phyloP scores from a whole-genome alignment of 2,888 invertebrate species.

The Merodon equestris region DNA sequence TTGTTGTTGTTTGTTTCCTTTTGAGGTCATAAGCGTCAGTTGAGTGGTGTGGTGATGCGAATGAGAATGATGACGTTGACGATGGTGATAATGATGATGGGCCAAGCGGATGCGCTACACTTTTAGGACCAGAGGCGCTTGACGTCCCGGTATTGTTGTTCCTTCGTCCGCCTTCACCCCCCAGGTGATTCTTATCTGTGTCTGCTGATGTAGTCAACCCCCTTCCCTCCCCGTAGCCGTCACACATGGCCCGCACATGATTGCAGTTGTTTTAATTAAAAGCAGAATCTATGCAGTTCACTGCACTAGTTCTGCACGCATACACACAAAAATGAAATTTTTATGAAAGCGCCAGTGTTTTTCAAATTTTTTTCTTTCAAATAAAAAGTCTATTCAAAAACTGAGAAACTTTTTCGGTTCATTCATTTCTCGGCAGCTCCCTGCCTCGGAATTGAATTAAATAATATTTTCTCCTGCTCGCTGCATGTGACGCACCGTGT shows the following conservation, averaged over 20 bases:
- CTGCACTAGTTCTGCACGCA: conserved; percentile 27
- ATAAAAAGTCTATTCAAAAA: no score
- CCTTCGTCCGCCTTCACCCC: conserved; percentile 8
- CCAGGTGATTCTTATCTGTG: conserved; percentile 29
- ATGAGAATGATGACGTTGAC: no score
- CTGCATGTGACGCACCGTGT: conserved; percentile 32
- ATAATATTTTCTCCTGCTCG: not conserved
- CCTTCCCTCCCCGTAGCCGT: not conserved
- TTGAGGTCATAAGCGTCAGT: conserved; percentile 47
- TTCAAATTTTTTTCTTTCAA: no score
- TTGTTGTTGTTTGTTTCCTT: conserved; percentile 6
- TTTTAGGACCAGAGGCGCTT: conserved; percentile 40
- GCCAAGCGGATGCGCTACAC: conserved; percentile 22
- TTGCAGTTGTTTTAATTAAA: conserved; percentile 59
- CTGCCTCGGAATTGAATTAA: conserved; percentile 31
- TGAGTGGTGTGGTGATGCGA: not conserved
- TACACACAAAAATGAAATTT: not conserved
- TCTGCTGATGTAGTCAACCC: conserved; percentile 43
- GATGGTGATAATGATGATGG: conserved; percentile 18
- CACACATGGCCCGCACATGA: conserved; percentile 1
- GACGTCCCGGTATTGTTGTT: conserved; percentile 24
- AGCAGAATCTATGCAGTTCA: conserved; percentile 50
- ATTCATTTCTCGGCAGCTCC: conserved; percentile 27
- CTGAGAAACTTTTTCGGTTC: conserved; percentile 24
- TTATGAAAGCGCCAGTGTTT: conserved; percentile 20